A percentile compares a stretch with the other conserved stretches of the same genome.
phyloP scores from a whole-genome alignment of 2,888 invertebrate genomes.

The Aspidiotus rigidus region DNA sequence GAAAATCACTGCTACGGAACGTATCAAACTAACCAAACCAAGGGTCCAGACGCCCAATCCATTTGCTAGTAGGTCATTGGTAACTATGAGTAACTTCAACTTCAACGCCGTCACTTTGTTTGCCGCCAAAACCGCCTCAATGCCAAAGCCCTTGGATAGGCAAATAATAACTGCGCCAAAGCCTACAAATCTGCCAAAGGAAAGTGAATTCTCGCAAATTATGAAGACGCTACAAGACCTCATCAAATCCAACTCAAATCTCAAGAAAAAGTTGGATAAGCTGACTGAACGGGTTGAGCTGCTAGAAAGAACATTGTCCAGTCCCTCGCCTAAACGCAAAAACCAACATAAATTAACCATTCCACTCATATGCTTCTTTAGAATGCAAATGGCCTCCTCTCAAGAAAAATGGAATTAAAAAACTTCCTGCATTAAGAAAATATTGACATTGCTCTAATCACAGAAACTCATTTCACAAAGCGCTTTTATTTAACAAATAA shows the following conservation, averaged over 20 bases:
- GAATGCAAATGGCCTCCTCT: too few relatives aligned
- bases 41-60: not conserved
- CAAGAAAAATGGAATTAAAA: not conserved
- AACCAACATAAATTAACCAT: too few relatives aligned
- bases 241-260: too few relatives aligned
- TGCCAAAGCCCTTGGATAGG: not conserved
- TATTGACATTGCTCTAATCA: not conserved
- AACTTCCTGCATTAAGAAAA: not conserved
- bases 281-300: too few relatives aligned
- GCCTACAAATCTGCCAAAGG: not conserved
- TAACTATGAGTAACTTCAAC: not conserved
- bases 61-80: not conserved
- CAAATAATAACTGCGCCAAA: not conserved
- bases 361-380: too few relatives aligned
- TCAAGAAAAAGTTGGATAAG: too few relatives aligned
- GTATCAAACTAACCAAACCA: not conserved
- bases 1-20: not conserved
- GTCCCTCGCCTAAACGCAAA: too few relatives aligned
- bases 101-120: not conserved
- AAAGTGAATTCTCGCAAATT: conserved; percentile 1
- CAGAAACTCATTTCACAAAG: not conserved
- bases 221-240: not conserved
- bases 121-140: not conserved
- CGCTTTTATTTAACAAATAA: not conserved
- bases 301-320: too few relatives aligned